A percentile compares a stretch with the other conserved stretches of the same genome.
These are phyloP conservation scores for Gadus macrocephalus DNA, from an alignment of 2,113 vertebrate species.

Conservation along the genomic window DNA sequence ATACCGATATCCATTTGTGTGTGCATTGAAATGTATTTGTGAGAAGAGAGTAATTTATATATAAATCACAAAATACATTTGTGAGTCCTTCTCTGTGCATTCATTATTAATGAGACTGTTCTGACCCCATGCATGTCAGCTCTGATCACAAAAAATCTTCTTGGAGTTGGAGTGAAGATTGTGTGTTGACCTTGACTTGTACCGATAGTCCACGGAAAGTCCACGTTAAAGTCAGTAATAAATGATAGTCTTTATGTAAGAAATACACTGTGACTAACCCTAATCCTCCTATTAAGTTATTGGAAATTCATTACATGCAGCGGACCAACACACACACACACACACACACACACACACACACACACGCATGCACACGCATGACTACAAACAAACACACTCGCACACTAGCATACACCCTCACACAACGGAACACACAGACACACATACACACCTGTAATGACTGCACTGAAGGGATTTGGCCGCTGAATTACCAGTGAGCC, in stretches of 20 bases:
- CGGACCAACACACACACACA: slow-evolving; percentile 3
- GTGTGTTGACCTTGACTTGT: slow-evolving; percentile 11
- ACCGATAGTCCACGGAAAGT: not conserved
- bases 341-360: not conserved
- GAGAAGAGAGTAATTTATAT: too few species aligned
- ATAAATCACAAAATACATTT: too few species aligned
- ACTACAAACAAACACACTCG: not conserved
- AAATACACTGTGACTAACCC: slow-evolving; percentile 4
- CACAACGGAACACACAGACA: not conserved
- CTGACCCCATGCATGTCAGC: too few species aligned
- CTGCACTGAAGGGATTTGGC: not conserved
- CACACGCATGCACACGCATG: not conserved
- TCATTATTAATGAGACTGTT: too few species aligned
- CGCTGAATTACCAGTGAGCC: slow-evolving; percentile 30
- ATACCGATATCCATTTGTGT: too few species aligned
- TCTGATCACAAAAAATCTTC: slow-evolving; percentile 4
- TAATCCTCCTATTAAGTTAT: slow-evolving; percentile 9
- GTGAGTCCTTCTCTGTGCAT: too few species aligned
- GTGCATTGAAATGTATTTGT: too few species aligned
- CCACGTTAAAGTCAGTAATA: slow-evolving; percentile 9
- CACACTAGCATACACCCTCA: slow-evolving; percentile 4
- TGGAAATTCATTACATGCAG: slow-evolving; percentile 10
- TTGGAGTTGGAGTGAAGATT: not conserved
- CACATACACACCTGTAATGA: not conserved
- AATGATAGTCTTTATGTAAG: not conserved